phyloP scores from a whole-genome alignment of 23 tunicate species.

The Diplosoma virens region DNA sequence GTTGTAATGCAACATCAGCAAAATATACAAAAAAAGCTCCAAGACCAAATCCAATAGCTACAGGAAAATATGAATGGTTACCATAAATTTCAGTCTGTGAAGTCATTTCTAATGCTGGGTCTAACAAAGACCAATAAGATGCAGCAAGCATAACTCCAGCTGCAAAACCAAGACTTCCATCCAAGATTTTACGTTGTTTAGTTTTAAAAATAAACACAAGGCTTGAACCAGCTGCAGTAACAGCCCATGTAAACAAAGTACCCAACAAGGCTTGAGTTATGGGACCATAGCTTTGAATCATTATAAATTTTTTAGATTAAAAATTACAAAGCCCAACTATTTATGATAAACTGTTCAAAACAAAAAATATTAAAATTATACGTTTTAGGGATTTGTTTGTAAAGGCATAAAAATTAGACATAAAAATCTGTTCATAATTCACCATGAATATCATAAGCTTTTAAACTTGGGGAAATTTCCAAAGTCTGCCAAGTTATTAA shows the following conservation, averaged over 20 bases:
- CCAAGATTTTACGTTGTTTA: slow-evolving; percentile 72
- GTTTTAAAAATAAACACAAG: slow-evolving; percentile 76
- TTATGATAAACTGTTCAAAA: no score
- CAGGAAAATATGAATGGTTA: slow-evolving; percentile 67
- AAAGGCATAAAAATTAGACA: no score
- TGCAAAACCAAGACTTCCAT: slow-evolving; percentile 93
- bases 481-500: no score
- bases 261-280: slow-evolving; percentile 80
- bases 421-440: no score
- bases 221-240: slow-evolving; percentile 81
- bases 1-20: slow-evolving; percentile 76
- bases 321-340: no score
- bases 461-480: no score
- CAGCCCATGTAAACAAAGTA: slow-evolving; percentile 87
- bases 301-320: no score
- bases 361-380: no score
- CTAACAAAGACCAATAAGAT: slow-evolving; percentile 92
- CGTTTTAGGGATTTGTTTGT: no score
- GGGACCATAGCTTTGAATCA: slow-evolving; percentile 60
- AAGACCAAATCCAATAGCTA: slow-evolving; percentile 71
- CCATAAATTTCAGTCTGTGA: slow-evolving; percentile 65
- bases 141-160: slow-evolving; percentile 99
- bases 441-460: no score
- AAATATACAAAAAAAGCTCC: slow-evolving; percentile 86
- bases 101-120: slow-evolving; percentile 89